These are phyloP conservation scores for Lepas anatifera DNA, from an alignment of 2,888 invertebrate genomes.

Conservation along the genomic window DNA sequence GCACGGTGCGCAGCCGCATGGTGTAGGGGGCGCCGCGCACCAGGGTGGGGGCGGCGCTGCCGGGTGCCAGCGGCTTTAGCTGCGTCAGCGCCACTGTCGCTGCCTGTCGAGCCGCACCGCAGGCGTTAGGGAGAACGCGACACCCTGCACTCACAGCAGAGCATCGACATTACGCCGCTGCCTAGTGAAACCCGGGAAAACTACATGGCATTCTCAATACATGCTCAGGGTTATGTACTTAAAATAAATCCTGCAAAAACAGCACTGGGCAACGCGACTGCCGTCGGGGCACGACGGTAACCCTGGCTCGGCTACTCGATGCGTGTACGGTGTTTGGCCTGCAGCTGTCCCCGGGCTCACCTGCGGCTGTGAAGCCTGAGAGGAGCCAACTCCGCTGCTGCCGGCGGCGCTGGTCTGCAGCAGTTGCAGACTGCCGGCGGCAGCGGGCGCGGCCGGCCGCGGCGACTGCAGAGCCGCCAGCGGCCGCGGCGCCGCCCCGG, in stretches of 20 bases:
- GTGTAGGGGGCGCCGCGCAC: not conserved
- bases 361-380: conserved; percentile 13
- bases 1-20: not conserved
- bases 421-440: conserved; percentile 19
- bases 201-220: not conserved
- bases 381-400: conserved; percentile 6
- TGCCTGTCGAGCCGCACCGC: too few species aligned
- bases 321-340: too few species aligned
- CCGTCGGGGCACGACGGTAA: too few species aligned
- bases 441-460: conserved; percentile 17
- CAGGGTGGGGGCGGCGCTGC: not conserved
- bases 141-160: too few species aligned
- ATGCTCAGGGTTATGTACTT: not conserved
- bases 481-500: conserved; percentile 18
- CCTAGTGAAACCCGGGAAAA: not conserved
- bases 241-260: not conserved
- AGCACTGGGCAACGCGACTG: too few species aligned
- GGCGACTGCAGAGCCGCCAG: conserved; percentile 18
- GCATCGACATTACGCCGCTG: too few species aligned
- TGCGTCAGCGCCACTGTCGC: not conserved
- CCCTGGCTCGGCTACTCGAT: too few species aligned
- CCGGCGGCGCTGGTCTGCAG: conserved; percentile 17
- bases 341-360: not conserved
- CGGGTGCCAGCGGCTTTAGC: not conserved
- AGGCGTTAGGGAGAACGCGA: too few species aligned